Percentiles rank a stretch among this genome's conserved stretches.
Evolutionary conservation across 1,140 invertebrate genomes (phyloP).

Genomic region (Sminthurides bifidus): DNA sequence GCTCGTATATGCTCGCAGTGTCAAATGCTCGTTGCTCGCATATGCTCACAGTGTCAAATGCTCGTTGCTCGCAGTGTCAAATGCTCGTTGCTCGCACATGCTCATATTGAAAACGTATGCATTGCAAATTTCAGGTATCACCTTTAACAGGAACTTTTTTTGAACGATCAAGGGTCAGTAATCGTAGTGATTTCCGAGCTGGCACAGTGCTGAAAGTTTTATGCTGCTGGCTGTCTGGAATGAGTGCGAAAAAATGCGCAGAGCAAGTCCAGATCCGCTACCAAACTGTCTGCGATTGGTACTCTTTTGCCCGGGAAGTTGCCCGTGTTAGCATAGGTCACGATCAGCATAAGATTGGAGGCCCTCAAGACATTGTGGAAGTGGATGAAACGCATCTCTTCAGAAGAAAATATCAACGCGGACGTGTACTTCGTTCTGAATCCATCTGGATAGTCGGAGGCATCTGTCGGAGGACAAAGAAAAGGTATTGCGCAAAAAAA

Average conservation of each 20-base stretch:
- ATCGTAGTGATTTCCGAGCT: neutral
- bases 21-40: too few relatives aligned
- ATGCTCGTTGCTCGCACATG: too few relatives aligned
- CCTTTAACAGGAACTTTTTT: neutral
- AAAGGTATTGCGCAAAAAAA: too few relatives aligned
- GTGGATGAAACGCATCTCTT: slow-evolving; percentile 16
- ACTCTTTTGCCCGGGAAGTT: slow-evolving; percentile 10
- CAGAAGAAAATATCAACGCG: slow-evolving; percentile 15
- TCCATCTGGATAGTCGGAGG: slow-evolving; percentile 17
- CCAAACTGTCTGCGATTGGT: slow-evolving; percentile 5
- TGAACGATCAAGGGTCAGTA: too few relatives aligned
- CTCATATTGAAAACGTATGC: too few relatives aligned
- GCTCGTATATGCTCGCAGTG: too few relatives aligned
- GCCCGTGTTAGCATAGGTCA: neutral
- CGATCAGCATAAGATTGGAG: slow-evolving; percentile 8
- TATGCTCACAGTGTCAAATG: too few relatives aligned
- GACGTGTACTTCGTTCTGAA: slow-evolving; percentile 1
- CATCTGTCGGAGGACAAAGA: slow-evolving; percentile 1
- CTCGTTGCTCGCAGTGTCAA: too few relatives aligned
- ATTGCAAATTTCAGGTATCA: too few relatives aligned
- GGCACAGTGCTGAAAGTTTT: neutral
- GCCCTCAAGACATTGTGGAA: slow-evolving; percentile 12
- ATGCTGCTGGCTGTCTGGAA: neutral
- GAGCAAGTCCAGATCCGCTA: neutral
- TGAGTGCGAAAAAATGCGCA: neutral